Evolutionary conservation across 2,888 invertebrate species (phyloP), one percentile per base, ranked within the genome.

Genomic region (Limnephilus lunatus): DNA sequence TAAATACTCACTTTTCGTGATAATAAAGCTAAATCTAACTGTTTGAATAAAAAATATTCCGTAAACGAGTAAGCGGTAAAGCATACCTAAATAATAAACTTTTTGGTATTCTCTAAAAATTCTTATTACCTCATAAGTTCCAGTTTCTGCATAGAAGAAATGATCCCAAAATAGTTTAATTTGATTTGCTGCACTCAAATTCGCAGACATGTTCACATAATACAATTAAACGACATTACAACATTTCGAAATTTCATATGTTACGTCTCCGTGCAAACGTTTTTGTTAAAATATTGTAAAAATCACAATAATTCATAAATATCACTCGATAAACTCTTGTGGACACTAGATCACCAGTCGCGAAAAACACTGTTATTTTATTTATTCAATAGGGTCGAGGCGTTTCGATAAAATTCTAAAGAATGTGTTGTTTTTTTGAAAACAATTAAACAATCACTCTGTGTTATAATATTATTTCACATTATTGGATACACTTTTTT

Each of bases 61-160:
- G n/a, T n/a, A n/a, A n/a, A n/a, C n/a, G n/a, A n/a, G n/a, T n/a
- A n/a, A n/a, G n/a, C n/a, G n/a, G n/a, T n/a, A n/a, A n/a, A n/a
- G n/a, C n/a, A n/a, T n/a, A n/a, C n/a, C n/a, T n/a, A n/a, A n/a
- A n/a, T n/a, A n/a, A 5, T 68, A 68, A 68, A 68, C 5, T 9
- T 19, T 25, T 7, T 68, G 25, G 25, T 68, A 25, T 68, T 68
- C 7, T 68, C 25, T 68, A 25, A 25, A 25, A n/a, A 25, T 25
- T 25, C 25, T 68, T 31, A 93, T 94, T 95, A 97, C 97, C 97
- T 97, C 97, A 95, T 97, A 96, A 94, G 97, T 96, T 35, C 96
- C 97, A 89, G 96, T 96, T 94, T 97, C 97, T 15, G 97, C 96
- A 94, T 96, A 96, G 95, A 97, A 96, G 95, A 97, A 97, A 93